Evolutionary conservation across 1,140 invertebrate species (phyloP).

Genomic region (Rhyacophila brunnea): DNA sequence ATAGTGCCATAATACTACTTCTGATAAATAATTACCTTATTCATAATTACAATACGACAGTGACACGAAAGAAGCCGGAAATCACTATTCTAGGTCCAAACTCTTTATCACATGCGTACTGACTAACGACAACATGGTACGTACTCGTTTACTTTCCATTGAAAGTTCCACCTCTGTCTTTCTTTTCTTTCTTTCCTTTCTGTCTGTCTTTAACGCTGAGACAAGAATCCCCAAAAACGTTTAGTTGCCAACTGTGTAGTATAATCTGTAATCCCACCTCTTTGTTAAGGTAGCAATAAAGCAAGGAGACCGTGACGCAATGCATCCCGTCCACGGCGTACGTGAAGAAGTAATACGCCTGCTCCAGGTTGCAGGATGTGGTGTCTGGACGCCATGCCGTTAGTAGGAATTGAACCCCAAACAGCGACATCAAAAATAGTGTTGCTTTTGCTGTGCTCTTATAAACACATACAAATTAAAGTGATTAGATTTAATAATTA

Average conservation of each 20-base stretch:
- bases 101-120: too few relatives aligned
- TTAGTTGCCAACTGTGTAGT: neutral
- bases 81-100: too few relatives aligned
- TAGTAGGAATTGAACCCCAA: conserved; percentile 55
- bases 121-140: too few relatives aligned
- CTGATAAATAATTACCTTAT: too few relatives aligned
- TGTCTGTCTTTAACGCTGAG: neutral
- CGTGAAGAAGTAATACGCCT: conserved; percentile 55
- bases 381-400: conserved; percentile 48
- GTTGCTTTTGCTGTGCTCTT: conserved; percentile 56
- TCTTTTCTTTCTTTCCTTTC: too few relatives aligned
- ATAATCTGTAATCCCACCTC: conserved; percentile 48
- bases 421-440: conserved; percentile 56
- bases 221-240: neutral
- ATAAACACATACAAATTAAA: too few relatives aligned
- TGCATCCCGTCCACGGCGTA: conserved; percentile 58
- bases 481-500: too few relatives aligned
- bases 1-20: too few relatives aligned
- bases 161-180: too few relatives aligned
- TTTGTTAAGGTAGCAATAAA: conserved; percentile 61
- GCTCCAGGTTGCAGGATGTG: conserved; percentile 50
- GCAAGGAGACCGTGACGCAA: conserved; percentile 55
- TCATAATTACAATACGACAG: too few relatives aligned
- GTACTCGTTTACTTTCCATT: too few relatives aligned
- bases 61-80: too few relatives aligned